phyloP scores from a whole-genome alignment of 2,797 vertebrate genomes.

The Botia kubotai region DNA sequence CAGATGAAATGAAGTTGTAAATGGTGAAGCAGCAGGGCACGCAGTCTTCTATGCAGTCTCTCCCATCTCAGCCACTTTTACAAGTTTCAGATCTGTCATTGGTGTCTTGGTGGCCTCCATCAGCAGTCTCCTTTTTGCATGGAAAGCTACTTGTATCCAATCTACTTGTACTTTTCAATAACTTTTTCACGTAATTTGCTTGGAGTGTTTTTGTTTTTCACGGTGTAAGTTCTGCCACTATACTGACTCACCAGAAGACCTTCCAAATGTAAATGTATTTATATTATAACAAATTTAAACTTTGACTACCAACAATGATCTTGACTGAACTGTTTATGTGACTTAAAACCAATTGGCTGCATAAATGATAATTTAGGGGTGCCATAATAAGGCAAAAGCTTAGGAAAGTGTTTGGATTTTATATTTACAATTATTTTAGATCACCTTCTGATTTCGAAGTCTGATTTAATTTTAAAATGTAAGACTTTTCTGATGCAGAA shows the following conservation, averaged over 20 bases:
- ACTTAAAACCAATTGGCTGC: too few relatives aligned
- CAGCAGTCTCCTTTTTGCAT: background rate
- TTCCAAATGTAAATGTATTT: background rate
- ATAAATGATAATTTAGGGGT: too few relatives aligned
- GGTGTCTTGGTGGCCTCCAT: constrained; percentile 1
- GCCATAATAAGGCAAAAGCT: too few relatives aligned
- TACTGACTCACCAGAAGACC: background rate
- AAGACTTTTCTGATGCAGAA: background rate
- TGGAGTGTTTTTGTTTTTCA: background rate
- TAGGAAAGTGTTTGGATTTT: background rate
- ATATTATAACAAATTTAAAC: background rate
- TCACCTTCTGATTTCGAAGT: background rate
- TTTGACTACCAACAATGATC: too few relatives aligned
- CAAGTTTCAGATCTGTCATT: background rate
- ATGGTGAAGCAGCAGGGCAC: background rate
- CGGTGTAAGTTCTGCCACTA: background rate
- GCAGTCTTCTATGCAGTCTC: background rate
- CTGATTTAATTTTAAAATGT: background rate
- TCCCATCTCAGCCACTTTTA: background rate
- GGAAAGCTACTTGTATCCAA: background rate
- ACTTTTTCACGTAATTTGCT: background rate
- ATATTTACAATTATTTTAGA: background rate
- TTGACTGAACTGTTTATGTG: too few relatives aligned
- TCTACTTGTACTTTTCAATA: background rate
- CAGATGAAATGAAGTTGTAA: constrained; percentile 12